A percentile compares a stretch with the other conserved stretches of the same genome.
Conservation (phyloP, 2,797 vertebrate species). For the Molothrus aeneus region DNA sequence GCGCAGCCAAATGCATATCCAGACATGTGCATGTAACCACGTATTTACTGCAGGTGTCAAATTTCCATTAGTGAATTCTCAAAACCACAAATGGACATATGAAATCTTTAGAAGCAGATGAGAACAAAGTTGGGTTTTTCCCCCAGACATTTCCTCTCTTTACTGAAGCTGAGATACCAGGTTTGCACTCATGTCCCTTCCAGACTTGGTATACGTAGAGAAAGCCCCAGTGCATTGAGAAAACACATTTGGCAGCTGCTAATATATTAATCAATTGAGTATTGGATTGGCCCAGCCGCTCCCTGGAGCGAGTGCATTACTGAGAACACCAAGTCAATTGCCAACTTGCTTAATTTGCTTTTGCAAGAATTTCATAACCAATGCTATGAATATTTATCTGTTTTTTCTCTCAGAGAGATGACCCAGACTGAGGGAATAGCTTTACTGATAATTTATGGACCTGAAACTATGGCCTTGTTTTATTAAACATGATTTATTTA, state of each 20-base stretch:
- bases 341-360: slow-evolving; percentile 19
- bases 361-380: slow-evolving; percentile 32
- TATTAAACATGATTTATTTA: not conserved
- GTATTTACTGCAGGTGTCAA: not conserved
- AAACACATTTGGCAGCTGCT: slow-evolving; percentile 17
- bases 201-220: not conserved
- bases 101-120: not conserved
- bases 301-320: not conserved
- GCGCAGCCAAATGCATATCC: not conserved
- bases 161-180: not conserved
- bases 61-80: not conserved
- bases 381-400: not conserved
- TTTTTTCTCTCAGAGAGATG: not conserved
- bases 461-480: not conserved
- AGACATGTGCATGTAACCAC: not conserved
- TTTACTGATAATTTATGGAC: not conserved
- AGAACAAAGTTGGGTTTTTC: not conserved
- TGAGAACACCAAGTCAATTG: not conserved
- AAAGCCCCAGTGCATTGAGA: not conserved
- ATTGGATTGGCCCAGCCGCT: not conserved
- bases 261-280: slow-evolving; percentile 22
- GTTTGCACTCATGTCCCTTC: rapidly evolving
- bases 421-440: not conserved
- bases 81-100: not conserved
- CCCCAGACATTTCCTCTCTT: not conserved